phyloP scores from a whole-genome alignment of 1,140 invertebrate species.

The Pissodes strobi region DNA sequence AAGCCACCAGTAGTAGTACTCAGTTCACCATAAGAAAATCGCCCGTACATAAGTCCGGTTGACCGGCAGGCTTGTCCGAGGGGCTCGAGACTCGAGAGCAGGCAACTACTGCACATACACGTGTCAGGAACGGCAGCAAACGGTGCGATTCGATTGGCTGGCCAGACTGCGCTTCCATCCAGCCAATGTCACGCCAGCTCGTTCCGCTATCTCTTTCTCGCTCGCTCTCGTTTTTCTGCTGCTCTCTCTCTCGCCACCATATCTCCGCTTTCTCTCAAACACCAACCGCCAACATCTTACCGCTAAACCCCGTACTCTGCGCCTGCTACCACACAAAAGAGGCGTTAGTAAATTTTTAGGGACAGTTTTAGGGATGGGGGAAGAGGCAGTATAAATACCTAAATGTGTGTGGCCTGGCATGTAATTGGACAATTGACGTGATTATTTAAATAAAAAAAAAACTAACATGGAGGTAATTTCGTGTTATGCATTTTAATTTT shows the following conservation, averaged over 20 bases:
- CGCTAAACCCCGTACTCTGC: constrained; percentile 28
- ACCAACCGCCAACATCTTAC: constrained; percentile 15
- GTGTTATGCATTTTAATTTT: too few species aligned
- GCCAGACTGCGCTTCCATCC: constrained; percentile 21
- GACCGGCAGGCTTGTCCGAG: not conserved
- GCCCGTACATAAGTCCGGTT: too few species aligned
- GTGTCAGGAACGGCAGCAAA: constrained; percentile 16
- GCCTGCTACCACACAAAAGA: constrained; percentile 35
- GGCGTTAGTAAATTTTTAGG: constrained; percentile 27
- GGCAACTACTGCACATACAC: not conserved
- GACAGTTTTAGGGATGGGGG: too few species aligned
- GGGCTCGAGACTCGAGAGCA: constrained; percentile 11
- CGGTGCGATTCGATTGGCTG: constrained; percentile 30
- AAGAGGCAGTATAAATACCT: too few species aligned
- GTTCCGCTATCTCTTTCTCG: constrained; percentile 1
- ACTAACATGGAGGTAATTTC: too few species aligned
- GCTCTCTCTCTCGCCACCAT: constrained; percentile 21
- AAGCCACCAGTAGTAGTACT: constrained; percentile 13
- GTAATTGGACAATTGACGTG: too few species aligned
- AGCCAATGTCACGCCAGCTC: constrained; percentile 23
- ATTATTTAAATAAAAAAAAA: too few species aligned
- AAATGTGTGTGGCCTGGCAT: too few species aligned
- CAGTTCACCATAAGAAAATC: not conserved
- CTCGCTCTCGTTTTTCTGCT: constrained; percentile 9
- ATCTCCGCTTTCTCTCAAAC: constrained; percentile 2